Percentiles rank a stretch among this genome's conserved stretches.
These are phyloP conservation scores for Aulostomus chinensis DNA, from an alignment of 2,797 vertebrate genomes.

Conservation along the genomic window DNA sequence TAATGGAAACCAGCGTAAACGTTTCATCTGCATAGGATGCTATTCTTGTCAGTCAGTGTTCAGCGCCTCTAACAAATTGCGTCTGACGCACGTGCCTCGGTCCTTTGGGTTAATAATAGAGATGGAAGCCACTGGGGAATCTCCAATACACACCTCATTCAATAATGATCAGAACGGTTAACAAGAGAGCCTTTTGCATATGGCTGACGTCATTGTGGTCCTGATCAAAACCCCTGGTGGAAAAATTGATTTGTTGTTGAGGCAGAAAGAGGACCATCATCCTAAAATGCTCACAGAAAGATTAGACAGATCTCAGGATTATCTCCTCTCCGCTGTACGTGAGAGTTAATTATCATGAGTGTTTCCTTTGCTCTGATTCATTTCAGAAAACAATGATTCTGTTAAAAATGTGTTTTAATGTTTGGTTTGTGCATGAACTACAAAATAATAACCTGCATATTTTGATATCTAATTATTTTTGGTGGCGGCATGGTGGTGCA, in stretches of 20 bases:
- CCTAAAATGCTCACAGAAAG: conserved; percentile 16
- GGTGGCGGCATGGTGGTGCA: no score
- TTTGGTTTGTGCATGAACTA: no score
- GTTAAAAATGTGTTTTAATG: no score
- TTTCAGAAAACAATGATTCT: no score
- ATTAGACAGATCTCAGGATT: conserved; percentile 16
- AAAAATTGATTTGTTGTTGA: conserved; percentile 28
- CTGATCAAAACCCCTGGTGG: conserved; percentile 32
- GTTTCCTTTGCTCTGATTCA: neutral
- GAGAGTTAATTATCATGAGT: conserved; percentile 17
- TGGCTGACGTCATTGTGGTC: conserved; percentile 27
- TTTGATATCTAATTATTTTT: no score
- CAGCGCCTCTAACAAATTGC: conserved; percentile 9
- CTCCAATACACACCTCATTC: conserved; percentile 17
- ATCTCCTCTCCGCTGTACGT: conserved; percentile 12
- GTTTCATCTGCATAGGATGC: conserved; percentile 38
- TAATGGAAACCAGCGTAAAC: conserved; percentile 44
- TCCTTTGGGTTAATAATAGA: conserved; percentile 23
- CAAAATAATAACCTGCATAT: no score
- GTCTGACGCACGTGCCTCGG: conserved; percentile 19
- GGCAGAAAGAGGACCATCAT: conserved; percentile 17
- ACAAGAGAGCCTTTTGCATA: conserved; percentile 21
- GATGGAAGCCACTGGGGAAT: conserved; percentile 29
- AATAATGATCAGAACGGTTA: conserved; percentile 15
- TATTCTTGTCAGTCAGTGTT: conserved; percentile 32